Conservation (phyloP, 2,888 invertebrate genomes). For the Rhingia campestris region DNA sequence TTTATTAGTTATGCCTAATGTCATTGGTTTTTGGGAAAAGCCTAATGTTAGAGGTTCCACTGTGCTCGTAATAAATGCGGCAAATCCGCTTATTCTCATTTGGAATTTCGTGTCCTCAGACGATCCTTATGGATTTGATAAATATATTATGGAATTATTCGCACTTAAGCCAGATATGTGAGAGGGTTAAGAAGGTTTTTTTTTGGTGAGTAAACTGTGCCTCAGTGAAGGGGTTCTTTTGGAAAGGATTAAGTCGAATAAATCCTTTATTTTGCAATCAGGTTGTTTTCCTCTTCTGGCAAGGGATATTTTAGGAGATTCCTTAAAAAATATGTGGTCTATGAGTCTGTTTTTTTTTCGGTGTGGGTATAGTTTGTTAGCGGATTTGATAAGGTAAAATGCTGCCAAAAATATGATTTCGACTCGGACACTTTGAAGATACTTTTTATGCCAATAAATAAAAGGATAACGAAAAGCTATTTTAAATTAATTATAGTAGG, state of each 20-base stretch:
- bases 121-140: conserved; percentile 61
- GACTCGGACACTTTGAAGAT: too few species aligned
- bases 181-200: conserved; percentile 22
- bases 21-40: conserved; percentile 54
- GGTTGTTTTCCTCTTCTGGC: conserved; percentile 24
- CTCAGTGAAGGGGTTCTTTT: conserved; percentile 3
- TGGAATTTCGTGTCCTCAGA: conserved; percentile 53
- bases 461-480: too few species aligned
- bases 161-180: conserved; percentile 59
- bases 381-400: too few species aligned
- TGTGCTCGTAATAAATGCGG: conserved; percentile 44
- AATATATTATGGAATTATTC: conserved; percentile 63
- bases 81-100: conserved; percentile 60
- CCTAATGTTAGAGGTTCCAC: conserved; percentile 38
- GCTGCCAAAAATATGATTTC: too few species aligned
- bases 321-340: not conserved
- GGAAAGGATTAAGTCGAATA: conserved; percentile 32
- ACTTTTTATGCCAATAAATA: too few species aligned
- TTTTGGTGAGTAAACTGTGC: conserved; percentile 14
- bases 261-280: conserved; percentile 29
- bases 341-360: too few species aligned
- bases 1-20: conserved; percentile 71
- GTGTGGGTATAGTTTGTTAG: too few species aligned
- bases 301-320: conserved; percentile 25
- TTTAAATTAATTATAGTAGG: too few species aligned